A percentile compares a stretch with the other conserved stretches of the same genome.
These are phyloP conservation scores for Corynorhinus townsendii DNA, from an alignment of 2,113 vertebrate species.

Conservation along the genomic window DNA sequence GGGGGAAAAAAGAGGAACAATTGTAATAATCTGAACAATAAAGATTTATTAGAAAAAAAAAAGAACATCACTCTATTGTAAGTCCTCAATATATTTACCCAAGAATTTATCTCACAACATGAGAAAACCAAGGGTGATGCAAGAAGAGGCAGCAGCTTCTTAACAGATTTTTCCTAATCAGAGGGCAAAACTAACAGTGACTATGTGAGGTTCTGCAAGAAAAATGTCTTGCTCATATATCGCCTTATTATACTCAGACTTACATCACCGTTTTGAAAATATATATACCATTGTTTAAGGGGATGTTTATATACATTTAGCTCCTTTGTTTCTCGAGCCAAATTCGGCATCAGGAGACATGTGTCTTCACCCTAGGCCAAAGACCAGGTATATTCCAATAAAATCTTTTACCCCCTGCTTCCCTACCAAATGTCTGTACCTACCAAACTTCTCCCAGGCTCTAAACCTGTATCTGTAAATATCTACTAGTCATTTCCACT, in stretches of 20 bases:
- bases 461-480: not conserved
- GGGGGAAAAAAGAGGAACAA: too few species aligned
- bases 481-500: not conserved
- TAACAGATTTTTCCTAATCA: not conserved
- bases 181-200: not conserved
- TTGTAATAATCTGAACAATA: too few species aligned
- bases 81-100: not conserved
- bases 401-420: not conserved
- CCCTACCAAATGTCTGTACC: not conserved
- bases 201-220: not conserved
- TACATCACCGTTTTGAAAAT: not conserved
- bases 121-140: not conserved
- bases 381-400: not conserved
- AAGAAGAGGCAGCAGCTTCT: not conserved
- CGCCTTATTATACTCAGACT: not conserved
- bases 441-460: not conserved
- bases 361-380: not conserved
- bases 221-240: not conserved
- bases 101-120: not conserved
- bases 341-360: slow-evolving; percentile 2
- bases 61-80: not conserved
- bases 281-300: not conserved
- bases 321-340: not conserved
- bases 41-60: too few species aligned
- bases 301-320: not conserved